phyloP scores from a whole-genome alignment of 2,888 invertebrate genomes.

The Alloscopus bannaensis region DNA sequence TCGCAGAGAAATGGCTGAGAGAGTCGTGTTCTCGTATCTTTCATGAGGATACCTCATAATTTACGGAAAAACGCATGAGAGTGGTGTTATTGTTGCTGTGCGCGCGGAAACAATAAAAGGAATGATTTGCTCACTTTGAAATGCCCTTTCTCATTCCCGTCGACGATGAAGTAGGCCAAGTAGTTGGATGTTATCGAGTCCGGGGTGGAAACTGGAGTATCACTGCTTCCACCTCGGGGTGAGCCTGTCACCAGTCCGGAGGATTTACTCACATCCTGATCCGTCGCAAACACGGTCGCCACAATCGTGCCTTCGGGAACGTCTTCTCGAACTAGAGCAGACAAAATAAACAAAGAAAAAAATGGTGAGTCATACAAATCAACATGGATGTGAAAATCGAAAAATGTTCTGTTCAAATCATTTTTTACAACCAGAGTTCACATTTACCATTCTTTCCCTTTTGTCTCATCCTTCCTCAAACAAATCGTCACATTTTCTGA shows the following conservation, averaged over 20 bases:
- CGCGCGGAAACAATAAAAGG: not conserved
- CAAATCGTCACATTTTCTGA: no score
- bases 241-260: slow-evolving; percentile 60
- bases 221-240: slow-evolving; percentile 21
- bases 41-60: no score
- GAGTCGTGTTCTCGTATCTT: no score
- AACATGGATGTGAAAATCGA: no score
- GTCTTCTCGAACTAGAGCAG: slow-evolving; percentile 86
- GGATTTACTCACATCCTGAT: slow-evolving; percentile 81
- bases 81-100: no score
- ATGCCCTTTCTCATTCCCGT: slow-evolving; percentile 72
- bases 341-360: slow-evolving; percentile 18
- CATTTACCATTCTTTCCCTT: no score
- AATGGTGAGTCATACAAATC: no score
- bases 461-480: no score
- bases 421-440: no score
- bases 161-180: slow-evolving; percentile 72
- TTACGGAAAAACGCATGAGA: no score
- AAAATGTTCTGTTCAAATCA: no score
- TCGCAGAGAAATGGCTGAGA: no score
- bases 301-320: slow-evolving; percentile 91
- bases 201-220: slow-evolving; percentile 5
- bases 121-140: slow-evolving; percentile 70
- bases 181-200: slow-evolving; percentile 68
- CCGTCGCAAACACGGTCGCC: slow-evolving; percentile 87